Percentiles rank a stretch among this genome's conserved stretches.
phyloP scores from a whole-genome alignment of 2,797 vertebrate species.

The Rhincodon typus region DNA sequence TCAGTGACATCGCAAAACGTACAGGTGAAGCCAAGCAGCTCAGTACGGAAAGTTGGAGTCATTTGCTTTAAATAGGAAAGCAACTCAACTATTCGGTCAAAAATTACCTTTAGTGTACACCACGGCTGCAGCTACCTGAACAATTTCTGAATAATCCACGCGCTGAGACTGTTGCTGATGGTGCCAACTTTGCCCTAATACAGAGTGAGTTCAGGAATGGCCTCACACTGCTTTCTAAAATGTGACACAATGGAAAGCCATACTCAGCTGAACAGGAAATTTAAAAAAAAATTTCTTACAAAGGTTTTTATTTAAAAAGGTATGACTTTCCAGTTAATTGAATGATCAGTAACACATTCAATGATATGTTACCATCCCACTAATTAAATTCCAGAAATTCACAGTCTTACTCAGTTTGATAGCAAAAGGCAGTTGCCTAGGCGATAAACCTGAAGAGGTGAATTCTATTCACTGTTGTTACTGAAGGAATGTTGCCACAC shows the following conservation, averaged over 20 bases:
- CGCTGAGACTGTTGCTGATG: background rate
- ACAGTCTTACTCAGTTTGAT: background rate
- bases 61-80: background rate
- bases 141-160: background rate
- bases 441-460: background rate
- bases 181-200: background rate
- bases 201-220: background rate
- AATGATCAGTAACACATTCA: background rate
- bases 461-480: background rate
- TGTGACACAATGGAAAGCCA: no score
- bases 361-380: background rate
- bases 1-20: background rate
- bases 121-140: background rate
- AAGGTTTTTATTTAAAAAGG: background rate
- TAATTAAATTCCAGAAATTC: conserved; percentile 5
- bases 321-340: background rate
- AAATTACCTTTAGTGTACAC: background rate
- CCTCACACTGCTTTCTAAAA: background rate
- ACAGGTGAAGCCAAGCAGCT: background rate
- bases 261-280: background rate
- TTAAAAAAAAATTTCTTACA: background rate
- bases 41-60: background rate
- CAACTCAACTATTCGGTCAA: background rate
- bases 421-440: conserved; percentile 2
- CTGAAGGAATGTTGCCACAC: background rate